Evolutionary conservation across 2,888 invertebrate genomes (phyloP).

Genomic region (Meteorus colon): DNA sequence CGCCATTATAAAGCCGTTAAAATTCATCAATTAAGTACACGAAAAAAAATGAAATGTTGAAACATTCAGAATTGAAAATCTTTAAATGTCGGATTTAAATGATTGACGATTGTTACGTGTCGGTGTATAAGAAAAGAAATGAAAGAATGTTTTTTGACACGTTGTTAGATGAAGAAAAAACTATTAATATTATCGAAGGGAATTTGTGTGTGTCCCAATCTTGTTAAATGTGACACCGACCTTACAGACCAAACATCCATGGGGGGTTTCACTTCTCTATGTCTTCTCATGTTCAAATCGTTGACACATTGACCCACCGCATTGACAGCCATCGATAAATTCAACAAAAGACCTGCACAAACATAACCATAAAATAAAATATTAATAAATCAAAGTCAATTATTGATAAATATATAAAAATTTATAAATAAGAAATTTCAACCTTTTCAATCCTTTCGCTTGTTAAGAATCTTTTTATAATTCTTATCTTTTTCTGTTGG

Average conservation of each 20-base stretch:
- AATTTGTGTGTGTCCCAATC: neutral
- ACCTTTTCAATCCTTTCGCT: no score
- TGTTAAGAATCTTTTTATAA: no score
- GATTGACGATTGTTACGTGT: constrained; percentile 12
- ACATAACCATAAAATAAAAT: neutral
- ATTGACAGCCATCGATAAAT: constrained; percentile 3
- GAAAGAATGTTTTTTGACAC: constrained; percentile 12
- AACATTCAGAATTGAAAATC: neutral
- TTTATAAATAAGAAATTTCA: neutral
- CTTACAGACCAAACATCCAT: neutral
- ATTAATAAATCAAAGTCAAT: constrained; percentile 8
- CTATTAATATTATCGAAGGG: constrained; percentile 38
- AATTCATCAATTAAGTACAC: neutral
- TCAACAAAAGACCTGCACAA: neutral
- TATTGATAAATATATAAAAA: neutral
- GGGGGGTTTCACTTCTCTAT: neutral
- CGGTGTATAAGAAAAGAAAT: neutral
- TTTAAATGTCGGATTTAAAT: neutral
- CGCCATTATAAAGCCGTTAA: no score
- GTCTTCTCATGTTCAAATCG: constrained; percentile 4
- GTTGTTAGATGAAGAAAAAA: constrained; percentile 16
- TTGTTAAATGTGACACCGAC: constrained; percentile 10
- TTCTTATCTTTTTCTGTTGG: no score
- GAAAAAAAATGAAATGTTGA: neutral
- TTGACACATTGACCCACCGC: constrained; percentile 13